Evolutionary conservation across 2,797 vertebrate genomes (phyloP), one percentile per base, ranked within the genome.

Genomic region (Tympanoctomys barrerae): DNA sequence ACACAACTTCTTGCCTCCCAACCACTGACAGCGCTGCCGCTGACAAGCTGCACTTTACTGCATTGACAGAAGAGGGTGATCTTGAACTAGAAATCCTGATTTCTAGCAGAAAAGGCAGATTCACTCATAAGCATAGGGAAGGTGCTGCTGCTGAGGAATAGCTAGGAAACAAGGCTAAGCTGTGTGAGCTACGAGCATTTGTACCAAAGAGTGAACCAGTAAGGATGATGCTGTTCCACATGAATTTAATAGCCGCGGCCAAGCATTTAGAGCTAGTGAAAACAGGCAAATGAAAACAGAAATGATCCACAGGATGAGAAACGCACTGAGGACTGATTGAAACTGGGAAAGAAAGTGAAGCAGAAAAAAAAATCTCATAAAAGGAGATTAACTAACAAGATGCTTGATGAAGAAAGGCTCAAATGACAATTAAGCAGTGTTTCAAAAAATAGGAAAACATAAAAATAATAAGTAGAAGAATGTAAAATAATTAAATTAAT

Each of bases 21-120:
- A 19, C 18, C 28, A 22, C 22, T 59, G 82, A 52, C 68, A 31
- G 39, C 33, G 9, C 13, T 49, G 54, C 85, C 7, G 22, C 91
- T 84, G 33, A 66, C 71, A 57, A 77, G 11, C 31, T 75, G 49
- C 18, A 85, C 11, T 85, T 91, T 42, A 52, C 57, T 39, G 28
- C 78, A 52, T 52, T 71, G 91, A 87, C 73, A 71, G 59, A 90
- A 90, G 82, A 92, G 66, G 52, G 28, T 87, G 64, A 71, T 78
- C 71, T 59, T 84, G 46, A 94, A 52, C 71, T 59, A 75, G 64
- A 90, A 94, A 81, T 84, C 14, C 28, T 87, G 75, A 66, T 13
- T 78, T 75, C 28, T 66, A 59, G 49, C 19, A n/a, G 24, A 39
- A 78, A 57, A 86, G 24, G 26, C 7, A 90, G 33, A 80, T 19